Percentiles rank a stretch among this genome's conserved stretches.
phyloP scores from a whole-genome alignment of 2,797 vertebrate genomes.

The Peromyscus eremicus region DNA sequence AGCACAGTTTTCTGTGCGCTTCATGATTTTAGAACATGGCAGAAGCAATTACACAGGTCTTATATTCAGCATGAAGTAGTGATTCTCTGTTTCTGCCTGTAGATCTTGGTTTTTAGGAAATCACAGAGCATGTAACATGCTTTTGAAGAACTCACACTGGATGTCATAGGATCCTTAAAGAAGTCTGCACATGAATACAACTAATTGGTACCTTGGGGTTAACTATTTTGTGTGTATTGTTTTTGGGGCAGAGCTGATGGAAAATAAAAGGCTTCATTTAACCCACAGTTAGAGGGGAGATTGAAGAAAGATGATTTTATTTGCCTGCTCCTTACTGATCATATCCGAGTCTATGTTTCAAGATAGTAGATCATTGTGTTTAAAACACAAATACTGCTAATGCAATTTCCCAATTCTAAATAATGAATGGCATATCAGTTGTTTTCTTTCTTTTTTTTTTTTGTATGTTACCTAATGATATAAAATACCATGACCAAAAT shows the following conservation, averaged over 20 bases:
- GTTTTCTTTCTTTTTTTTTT: background rate
- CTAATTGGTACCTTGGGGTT: background rate
- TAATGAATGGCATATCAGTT: background rate
- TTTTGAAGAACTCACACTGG: constrained; percentile 31
- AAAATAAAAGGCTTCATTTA: background rate
- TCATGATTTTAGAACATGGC: background rate
- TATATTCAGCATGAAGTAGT: background rate
- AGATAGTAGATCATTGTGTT: background rate
- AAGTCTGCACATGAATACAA: constrained; percentile 13
- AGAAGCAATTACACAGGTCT: background rate
- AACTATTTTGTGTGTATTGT: background rate
- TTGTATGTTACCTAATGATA: background rate
- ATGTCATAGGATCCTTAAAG: background rate
- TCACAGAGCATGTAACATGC: background rate
- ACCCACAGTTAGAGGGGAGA: background rate
- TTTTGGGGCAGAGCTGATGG: background rate
- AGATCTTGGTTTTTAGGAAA: background rate
- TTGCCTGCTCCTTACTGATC: background rate
- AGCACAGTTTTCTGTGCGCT: background rate
- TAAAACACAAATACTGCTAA: background rate
- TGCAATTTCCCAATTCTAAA: background rate
- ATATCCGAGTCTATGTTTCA: background rate
- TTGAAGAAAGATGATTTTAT: background rate
- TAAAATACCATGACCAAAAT: background rate
- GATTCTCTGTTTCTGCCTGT: background rate